These are phyloP conservation scores for Phyllostomus hastatus DNA, from an alignment of 2,113 vertebrate species.

Conservation along the genomic window DNA sequence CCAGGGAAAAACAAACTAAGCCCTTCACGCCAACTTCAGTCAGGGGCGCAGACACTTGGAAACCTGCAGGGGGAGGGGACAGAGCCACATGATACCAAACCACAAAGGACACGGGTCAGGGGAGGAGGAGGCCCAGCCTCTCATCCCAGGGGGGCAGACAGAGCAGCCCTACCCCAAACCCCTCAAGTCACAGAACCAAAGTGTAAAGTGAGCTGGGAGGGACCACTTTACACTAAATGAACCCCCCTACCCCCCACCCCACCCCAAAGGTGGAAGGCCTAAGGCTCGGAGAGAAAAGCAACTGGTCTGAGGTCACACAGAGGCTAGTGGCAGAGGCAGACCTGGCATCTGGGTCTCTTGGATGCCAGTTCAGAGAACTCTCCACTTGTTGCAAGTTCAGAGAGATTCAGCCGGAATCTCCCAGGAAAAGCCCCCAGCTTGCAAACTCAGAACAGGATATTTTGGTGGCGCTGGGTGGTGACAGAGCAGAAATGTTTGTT, in stretches of 20 bases:
- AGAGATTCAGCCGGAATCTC: background rate
- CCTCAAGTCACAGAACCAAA: background rate
- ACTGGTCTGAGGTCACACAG: background rate
- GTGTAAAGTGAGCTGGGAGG: background rate
- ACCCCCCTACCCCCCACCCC: rapidly evolving
- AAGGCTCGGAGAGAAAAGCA: background rate
- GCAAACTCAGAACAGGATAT: slow-evolving; percentile 45
- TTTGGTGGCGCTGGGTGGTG: slow-evolving; percentile 27
- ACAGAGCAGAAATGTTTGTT: slow-evolving; percentile 62
- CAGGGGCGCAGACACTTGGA: background rate
- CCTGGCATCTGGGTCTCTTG: background rate
- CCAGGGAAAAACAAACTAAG: background rate
- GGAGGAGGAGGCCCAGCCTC: background rate
- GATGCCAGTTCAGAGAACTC: background rate
- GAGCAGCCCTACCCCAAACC: background rate
- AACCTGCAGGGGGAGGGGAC: background rate
- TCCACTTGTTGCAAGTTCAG: background rate
- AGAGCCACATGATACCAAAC: background rate
- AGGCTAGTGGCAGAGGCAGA: background rate
- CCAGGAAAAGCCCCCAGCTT: slow-evolving; percentile 52
- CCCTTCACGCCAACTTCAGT: background rate
- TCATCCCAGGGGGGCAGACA: background rate
- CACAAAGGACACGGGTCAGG: background rate
- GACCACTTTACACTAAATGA: background rate
- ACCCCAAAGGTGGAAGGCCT: background rate